A percentile compares a stretch with the other conserved stretches of the same genome.
phyloP scores from a whole-genome alignment of 2,113 vertebrate genomes.

The Menidia beryllina region DNA sequence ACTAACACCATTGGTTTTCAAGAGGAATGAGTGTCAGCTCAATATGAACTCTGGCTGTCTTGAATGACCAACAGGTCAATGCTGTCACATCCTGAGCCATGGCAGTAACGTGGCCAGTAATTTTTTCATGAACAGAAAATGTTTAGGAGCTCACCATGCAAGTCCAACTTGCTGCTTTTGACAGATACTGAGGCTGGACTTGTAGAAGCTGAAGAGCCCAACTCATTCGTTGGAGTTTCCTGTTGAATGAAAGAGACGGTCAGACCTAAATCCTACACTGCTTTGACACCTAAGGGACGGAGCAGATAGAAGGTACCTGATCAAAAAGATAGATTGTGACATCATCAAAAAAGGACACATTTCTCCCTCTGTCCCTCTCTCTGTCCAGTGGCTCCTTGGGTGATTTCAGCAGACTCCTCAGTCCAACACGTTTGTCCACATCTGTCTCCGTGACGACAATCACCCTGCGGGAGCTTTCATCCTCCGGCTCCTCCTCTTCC shows the following conservation, averaged over 20 bases:
- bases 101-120: constrained; percentile 1
- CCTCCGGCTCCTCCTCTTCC: constrained; percentile 88
- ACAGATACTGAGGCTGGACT: constrained; percentile 71
- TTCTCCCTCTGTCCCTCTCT: constrained; percentile 88
- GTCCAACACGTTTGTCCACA: constrained; percentile 86
- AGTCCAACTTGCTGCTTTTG: constrained; percentile 75
- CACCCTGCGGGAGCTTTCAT: constrained; percentile 83
- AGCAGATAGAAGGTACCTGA: constrained; percentile 81
- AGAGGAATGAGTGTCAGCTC: neutral
- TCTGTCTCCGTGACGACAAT: constrained; percentile 92
- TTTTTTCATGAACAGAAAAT: neutral
- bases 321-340: constrained; percentile 94
- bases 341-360: constrained; percentile 90
- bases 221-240: constrained; percentile 93
- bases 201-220: constrained; percentile 80
- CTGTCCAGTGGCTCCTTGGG: constrained; percentile 87
- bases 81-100: neutral
- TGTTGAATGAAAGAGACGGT: constrained; percentile 55
- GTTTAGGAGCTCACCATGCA: constrained; percentile 75
- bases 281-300: neutral
- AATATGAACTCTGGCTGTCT: neutral
- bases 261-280: neutral
- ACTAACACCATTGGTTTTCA: neutral
- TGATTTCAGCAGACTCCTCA: constrained; percentile 91
- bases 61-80: neutral